Evolutionary conservation across 2,797 vertebrate genomes (phyloP), one percentile per base, ranked within the genome.

Genomic region (Chloroceryle amazona): DNA sequence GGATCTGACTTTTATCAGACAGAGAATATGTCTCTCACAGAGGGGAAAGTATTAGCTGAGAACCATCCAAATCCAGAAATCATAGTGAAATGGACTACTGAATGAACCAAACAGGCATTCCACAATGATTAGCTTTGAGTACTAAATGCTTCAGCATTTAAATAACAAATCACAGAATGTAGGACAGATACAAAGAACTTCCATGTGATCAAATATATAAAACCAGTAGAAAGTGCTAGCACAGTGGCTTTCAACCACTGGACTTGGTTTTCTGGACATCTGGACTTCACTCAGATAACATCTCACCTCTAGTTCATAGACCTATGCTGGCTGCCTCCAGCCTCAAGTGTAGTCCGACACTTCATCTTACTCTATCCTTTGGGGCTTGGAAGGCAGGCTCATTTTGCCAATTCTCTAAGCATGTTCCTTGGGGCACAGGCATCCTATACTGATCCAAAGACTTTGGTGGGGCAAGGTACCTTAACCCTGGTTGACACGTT

Each of bases 391-490:
- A 60, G 31, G 52, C 3, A 25, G 28, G 11, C 9, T 58, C 22
- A 15, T 51, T 58, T 60, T 73, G 29, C 44, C 54, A 21, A 23
- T 39, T 13, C 19, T 90, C 12, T n/a, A 61, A 61, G 25, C 13
- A 31, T 1, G 1, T 75, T 8, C n/a, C 76, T 47, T 37, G 15
- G 15, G 15, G 11, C n/a, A 22, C 0, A 0, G 13, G 21, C 26
- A 39, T 51, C 16, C 23, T 51, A 31, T 13, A 47, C 6, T 21
- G 37, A 72, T 10, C 44, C 68, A 74, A 86, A 93, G 11, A 10
- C 42, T 74, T 44, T 21, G 13, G 28, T 3, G 26, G 17, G 10
- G 3, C 18, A 65, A 52, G 9, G 25, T 6, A 78, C 39, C 28
- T 76, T 52, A 15, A 72, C 6, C 10, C 3, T 52, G 17, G 6